Base-by-base conservation (phyloP, 2,797 vertebrate species). In the Cygnus olor region DNA sequence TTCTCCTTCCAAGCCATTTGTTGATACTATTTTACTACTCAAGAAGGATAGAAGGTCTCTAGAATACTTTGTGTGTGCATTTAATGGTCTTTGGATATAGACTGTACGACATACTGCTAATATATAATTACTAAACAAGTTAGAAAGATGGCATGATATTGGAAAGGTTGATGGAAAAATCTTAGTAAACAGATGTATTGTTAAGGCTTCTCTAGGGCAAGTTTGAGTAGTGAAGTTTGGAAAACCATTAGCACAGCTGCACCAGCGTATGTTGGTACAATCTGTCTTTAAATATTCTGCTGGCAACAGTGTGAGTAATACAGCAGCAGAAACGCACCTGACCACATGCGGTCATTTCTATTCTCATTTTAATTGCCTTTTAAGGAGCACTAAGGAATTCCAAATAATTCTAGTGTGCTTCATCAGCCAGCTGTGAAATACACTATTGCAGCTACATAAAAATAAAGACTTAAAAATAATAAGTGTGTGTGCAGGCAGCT, bases 361-460 rank as follows among this genome's bases (percentile, higher is more conserved):
- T 97, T 97, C 96, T 95, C 51, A 70, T 73, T 93, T 97, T 98
- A 97, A 98, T 97, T 97, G 92, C 87, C 85, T 97, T 92, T 96
- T 97, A 96, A 96, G 96, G 89, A 97, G 32, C 91, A 85, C 84
- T 88, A 70, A 95, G 95, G 96, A 94, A 91, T 73, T 92, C 69
- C 80, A 94, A 90, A 91, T 91, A 93, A 93, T 96, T 96, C 95
- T 92, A 87, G 90, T 68, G 86, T 95, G 94, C 93, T 96, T 95
- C 83, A 95, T 96, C 87, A 95, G 72, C 81, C 85, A 97, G 90
- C 82, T 96, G 90, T 84, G 94, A 97, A 95, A 97, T 80, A 93
- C 20, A 51, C 51, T 72, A 65, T 27, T 30, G 22, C 65, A 94
- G 68, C 73, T 64, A 93, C 72, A 91, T 89, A 90, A 93, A 95